Evolutionary conservation across 2,113 vertebrate species (phyloP).

Genomic region (Sceloporus undulatus): DNA sequence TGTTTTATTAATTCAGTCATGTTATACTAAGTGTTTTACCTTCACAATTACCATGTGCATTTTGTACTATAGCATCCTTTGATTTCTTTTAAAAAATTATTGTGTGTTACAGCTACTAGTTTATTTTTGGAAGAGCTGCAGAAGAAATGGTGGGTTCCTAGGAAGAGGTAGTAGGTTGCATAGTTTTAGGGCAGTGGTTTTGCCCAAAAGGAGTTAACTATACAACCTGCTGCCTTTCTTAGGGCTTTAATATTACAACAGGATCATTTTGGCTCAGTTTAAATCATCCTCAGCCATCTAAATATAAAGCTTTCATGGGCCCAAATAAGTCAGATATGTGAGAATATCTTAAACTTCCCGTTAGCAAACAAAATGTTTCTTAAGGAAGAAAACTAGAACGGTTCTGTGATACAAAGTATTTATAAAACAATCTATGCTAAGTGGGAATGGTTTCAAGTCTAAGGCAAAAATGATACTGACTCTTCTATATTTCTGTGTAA

Average conservation of each 20-base stretch:
- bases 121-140: constrained; percentile 70
- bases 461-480: background rate
- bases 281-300: constrained; percentile 55
- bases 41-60: background rate
- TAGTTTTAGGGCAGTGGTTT: constrained; percentile 89
- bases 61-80: constrained; percentile 9
- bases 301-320: background rate
- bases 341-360: background rate
- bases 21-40: background rate
- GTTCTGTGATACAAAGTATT: background rate
- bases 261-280: constrained; percentile 58
- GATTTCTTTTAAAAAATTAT: constrained; percentile 15
- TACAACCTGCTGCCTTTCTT: constrained; percentile 90
- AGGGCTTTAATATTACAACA: constrained; percentile 79
- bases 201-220: constrained; percentile 87
- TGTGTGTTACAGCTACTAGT: constrained; percentile 56
- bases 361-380: background rate
- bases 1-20: too few species aligned
- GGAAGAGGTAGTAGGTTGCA: constrained; percentile 91
- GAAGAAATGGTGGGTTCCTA: constrained; percentile 78
- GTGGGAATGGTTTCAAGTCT: background rate
- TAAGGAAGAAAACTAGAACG: background rate
- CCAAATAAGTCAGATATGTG: background rate
- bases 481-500: background rate
- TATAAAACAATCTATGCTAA: background rate